These are phyloP conservation scores for Lasioglossum pauxillum DNA, from an alignment of 2,888 invertebrate species.

Conservation along the genomic window DNA sequence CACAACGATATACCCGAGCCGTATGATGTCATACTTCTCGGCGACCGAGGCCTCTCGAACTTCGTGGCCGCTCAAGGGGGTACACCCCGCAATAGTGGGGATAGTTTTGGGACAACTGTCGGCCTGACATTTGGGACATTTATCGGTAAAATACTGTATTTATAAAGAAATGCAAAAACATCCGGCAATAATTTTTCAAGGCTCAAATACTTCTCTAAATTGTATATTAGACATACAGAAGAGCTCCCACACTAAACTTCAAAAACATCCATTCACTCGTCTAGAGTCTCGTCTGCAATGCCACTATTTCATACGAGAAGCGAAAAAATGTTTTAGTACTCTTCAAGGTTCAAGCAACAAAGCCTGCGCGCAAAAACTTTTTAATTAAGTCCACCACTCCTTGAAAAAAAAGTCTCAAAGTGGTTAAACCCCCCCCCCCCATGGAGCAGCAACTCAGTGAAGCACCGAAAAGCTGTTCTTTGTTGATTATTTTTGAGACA, in stretches of 20 bases:
- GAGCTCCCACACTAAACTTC: background rate
- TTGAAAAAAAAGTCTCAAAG: background rate
- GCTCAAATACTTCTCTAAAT: background rate
- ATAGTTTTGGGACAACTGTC: no score
- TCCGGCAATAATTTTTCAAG: background rate
- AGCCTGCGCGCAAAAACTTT: background rate
- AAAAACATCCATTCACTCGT: background rate
- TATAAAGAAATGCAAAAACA: no score
- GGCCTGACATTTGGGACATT: no score
- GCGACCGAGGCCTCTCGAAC: no score
- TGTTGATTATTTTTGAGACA: background rate
- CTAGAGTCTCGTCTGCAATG: background rate
- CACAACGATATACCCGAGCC: no score
- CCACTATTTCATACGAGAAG: background rate
- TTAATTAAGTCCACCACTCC: background rate
- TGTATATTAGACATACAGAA: background rate
- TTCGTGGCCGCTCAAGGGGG: no score
- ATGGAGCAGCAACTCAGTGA: background rate
- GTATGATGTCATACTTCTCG: no score
- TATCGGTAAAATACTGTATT: no score
- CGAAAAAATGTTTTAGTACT: background rate
- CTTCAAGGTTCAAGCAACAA: background rate
- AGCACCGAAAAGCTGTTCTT: background rate
- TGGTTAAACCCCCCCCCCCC: no score
- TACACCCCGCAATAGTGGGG: no score